Percentiles rank a stretch among this genome's conserved stretches.
These are phyloP conservation scores for Psettodes erumei DNA, from an alignment of 2,113 vertebrate genomes.

Conservation along the genomic window DNA sequence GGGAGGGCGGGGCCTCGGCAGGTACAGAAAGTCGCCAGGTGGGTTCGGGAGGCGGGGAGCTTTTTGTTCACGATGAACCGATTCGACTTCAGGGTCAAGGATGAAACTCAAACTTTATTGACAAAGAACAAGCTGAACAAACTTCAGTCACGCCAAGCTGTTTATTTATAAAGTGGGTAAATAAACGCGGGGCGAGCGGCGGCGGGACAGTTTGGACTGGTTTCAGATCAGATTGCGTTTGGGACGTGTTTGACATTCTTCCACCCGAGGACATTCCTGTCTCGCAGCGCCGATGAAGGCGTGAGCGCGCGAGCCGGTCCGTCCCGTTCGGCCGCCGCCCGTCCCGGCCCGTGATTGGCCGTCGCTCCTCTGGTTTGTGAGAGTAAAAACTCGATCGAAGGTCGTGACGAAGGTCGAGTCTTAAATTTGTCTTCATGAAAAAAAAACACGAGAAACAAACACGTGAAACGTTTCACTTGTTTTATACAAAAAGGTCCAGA, in stretches of 20 bases:
- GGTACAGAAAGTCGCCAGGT: slow-evolving; percentile 25
- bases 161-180: too few relatives aligned
- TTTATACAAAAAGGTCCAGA: neutral
- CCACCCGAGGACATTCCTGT: slow-evolving; percentile 51
- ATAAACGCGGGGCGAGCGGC: too few relatives aligned
- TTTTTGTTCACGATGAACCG: too few relatives aligned
- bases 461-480: neutral
- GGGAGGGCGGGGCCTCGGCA: slow-evolving; percentile 34
- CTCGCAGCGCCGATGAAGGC: too few relatives aligned
- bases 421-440: too few relatives aligned
- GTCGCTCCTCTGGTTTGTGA: neutral
- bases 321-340: neutral
- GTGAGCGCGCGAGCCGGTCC: neutral
- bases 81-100: too few relatives aligned
- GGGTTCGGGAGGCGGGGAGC: too few relatives aligned
- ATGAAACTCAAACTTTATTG: too few relatives aligned
- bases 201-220: neutral
- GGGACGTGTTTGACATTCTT: neutral
- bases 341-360: slow-evolving; percentile 7
- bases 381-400: too few relatives aligned
- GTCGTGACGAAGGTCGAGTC: too few relatives aligned
- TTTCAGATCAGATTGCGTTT: neutral
- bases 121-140: too few relatives aligned
- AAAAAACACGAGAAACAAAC: neutral
- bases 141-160: too few relatives aligned